These are phyloP conservation scores for Hippoglossus hippoglossus DNA, from an alignment of 2,797 vertebrate genomes.

Conservation along the genomic window DNA sequence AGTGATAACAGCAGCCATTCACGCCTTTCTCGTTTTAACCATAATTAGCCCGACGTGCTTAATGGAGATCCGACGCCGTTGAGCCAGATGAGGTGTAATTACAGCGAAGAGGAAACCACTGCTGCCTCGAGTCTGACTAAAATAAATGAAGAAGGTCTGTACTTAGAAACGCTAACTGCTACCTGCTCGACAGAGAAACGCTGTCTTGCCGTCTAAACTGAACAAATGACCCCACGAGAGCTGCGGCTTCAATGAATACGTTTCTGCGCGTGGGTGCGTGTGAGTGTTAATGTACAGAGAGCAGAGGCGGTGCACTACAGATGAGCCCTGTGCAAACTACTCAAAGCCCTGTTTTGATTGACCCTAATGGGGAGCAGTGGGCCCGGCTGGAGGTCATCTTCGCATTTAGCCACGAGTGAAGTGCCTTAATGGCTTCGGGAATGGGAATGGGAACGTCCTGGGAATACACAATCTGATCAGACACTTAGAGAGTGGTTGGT, in stretches of 20 bases:
- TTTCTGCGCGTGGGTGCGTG: background rate
- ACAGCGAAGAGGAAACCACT: slow-evolving; percentile 31
- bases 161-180: slow-evolving; percentile 35
- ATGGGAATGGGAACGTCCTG: slow-evolving; percentile 48
- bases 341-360: slow-evolving; percentile 50
- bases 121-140: slow-evolving; percentile 35
- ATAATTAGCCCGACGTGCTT: slow-evolving; percentile 35
- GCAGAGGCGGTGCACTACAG: slow-evolving; percentile 5
- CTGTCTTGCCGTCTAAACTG: slow-evolving; percentile 6
- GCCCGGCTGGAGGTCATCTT: slow-evolving; percentile 53
- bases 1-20: slow-evolving; percentile 11
- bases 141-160: slow-evolving; percentile 27
- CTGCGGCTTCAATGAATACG: slow-evolving; percentile 6
- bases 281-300: background rate
- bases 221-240: slow-evolving; percentile 12
- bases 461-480: slow-evolving; percentile 63
- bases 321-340: slow-evolving; percentile 3
- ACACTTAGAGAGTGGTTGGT: slow-evolving; percentile 21
- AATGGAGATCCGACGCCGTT: slow-evolving; percentile 18
- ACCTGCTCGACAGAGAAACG: slow-evolving; percentile 24
- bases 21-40: slow-evolving; percentile 1
- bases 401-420: slow-evolving; percentile 59
- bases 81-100: slow-evolving; percentile 54
- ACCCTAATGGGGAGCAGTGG: slow-evolving; percentile 40
- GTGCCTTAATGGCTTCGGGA: slow-evolving; percentile 65